A percentile compares a stretch with the other conserved stretches of the same genome.
Evolutionary conservation across 2,113 vertebrate species (phyloP).

Genomic region (Rattus norvegicus): DNA sequence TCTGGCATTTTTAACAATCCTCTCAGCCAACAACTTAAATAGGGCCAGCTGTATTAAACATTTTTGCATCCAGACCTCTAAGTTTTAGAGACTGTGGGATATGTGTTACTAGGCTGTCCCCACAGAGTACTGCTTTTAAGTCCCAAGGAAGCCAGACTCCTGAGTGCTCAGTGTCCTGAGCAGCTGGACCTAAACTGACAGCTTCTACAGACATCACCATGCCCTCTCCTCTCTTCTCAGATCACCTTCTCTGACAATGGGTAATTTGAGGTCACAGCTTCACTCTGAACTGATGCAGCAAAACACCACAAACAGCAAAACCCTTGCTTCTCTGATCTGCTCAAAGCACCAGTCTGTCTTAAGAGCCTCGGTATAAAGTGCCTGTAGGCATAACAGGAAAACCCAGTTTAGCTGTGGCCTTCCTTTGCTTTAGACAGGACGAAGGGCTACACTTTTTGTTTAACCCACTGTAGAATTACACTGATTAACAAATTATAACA

Average conservation of each 20-base stretch:
- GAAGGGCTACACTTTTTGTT: slow-evolving; percentile 4
- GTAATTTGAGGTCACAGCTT: slow-evolving; percentile 32
- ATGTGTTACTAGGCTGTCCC: background rate
- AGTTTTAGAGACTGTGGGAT: background rate
- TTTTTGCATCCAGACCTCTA: background rate
- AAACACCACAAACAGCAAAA: background rate
- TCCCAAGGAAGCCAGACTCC: background rate
- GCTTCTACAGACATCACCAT: background rate
- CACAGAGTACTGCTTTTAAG: background rate
- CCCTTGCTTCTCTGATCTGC: background rate
- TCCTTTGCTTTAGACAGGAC: slow-evolving; percentile 9
- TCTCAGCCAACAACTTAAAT: slow-evolving; percentile 12
- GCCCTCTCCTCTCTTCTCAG: background rate
- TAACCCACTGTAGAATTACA: background rate
- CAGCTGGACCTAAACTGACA: background rate
- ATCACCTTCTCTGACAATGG: slow-evolving; percentile 22
- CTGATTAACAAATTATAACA: background rate
- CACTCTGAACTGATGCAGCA: background rate
- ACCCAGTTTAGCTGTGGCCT: background rate
- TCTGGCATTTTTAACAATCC: slow-evolving; percentile 28
- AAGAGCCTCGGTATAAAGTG: background rate
- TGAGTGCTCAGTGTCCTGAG: background rate
- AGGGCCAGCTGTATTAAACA: background rate
- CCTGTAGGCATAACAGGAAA: background rate
- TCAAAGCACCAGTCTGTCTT: slow-evolving; percentile 1